Evolutionary conservation across 2,113 vertebrate species (phyloP), one percentile per base, ranked within the genome.

Genomic region (Corvus hawaiiensis): DNA sequence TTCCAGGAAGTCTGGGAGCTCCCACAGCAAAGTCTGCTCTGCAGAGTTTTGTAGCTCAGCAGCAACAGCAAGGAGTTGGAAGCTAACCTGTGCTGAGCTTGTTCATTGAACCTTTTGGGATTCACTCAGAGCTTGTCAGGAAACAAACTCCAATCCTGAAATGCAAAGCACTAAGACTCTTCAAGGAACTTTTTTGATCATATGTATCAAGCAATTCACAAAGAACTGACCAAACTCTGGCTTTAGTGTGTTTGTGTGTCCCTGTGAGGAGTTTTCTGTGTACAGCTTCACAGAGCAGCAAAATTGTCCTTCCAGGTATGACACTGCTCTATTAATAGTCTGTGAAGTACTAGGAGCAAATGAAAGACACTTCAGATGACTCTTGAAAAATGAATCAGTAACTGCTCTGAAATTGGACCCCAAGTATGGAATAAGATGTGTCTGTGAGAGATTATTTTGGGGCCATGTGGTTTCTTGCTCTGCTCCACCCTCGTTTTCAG

Each of bases 281-380:
- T 52, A 51, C 75, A 68, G 82, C 75, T 76, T 90, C 24, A 0
- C 56, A 44, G 72, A 83, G 69, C 18, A 90, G 61, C 58, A 72
- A 24, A 95, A 78, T 54, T 68, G 44, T 90, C 88, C 71, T 90
- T 54, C 80, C 88, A 93, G 94, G 88, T 96, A 90, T 68, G 76
- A 46, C 33, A 79, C n/a, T 43, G 58, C 66, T 94, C 92, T 96
- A 92, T 96, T 93, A 92, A 94, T 96, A 94, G 88, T 26, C 88
- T 81, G 28, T 72, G 63, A 93, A 86, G 73, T 92, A 87, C 61
- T 27, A 59, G 80, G 66, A 93, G 61, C 11, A 9, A 93, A 86
- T 72, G 84, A 88, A 91, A 93, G 85, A 90, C 86, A 61, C 88
- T 95, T 94, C 79, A 93, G 79, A 93, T 93, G 92, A 56, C 93